Evolutionary conservation across 2,888 invertebrate genomes (phyloP).

Genomic region (Mythimna impura): DNA sequence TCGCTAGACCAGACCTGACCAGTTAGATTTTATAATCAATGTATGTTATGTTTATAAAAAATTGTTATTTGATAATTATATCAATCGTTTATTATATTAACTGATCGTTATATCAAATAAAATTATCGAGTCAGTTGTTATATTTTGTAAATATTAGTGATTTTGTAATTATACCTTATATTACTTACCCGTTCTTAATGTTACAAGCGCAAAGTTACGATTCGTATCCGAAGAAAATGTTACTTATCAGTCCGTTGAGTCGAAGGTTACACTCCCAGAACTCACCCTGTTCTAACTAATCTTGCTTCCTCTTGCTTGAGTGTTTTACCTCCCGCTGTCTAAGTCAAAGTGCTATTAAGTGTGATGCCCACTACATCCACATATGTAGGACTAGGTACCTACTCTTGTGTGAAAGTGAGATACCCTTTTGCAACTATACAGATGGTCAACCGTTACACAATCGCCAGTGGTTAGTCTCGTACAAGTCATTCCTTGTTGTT

Average conservation of each 20-base stretch:
- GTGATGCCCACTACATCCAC: not conserved
- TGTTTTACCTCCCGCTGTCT: constrained; percentile 32
- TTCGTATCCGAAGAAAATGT: not conserved
- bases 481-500: not conserved
- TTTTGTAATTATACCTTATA: too few species aligned
- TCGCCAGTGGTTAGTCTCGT: too few species aligned
- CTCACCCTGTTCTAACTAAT: not conserved
- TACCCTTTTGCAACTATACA: not conserved
- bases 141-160: too few species aligned
- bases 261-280: constrained; percentile 4
- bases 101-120: too few species aligned
- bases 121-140: too few species aligned
- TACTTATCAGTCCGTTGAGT: not conserved
- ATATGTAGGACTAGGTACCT: not conserved
- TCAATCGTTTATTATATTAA: too few species aligned
- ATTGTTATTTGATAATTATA: too few species aligned
- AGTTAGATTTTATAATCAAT: too few species aligned
- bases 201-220: not conserved
- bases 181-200: not conserved
- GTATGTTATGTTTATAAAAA: too few species aligned
- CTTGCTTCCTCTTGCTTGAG: constrained; percentile 21
- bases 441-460: not conserved
- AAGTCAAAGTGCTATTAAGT: constrained; percentile 24
- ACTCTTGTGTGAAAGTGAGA: not conserved
- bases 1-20: too few species aligned